Evolutionary conservation across 2,888 invertebrate genomes (phyloP), one percentile per base, ranked within the genome.

Genomic region (Eledone cirrhosa): DNA sequence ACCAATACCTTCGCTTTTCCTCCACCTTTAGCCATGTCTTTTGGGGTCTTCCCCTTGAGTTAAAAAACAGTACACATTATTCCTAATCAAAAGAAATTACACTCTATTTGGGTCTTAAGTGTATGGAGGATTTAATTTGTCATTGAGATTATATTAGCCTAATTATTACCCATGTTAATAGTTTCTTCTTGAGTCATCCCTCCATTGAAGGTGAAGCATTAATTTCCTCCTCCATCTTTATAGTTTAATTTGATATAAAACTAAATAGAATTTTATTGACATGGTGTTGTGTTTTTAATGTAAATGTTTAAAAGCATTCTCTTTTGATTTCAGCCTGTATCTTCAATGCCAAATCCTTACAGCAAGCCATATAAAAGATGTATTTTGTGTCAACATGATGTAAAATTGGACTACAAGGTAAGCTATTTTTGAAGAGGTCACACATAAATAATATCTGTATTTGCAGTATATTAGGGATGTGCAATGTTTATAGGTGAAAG

Each of bases 321-420:
- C 27, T 19, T 67, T 7, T 67, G 29, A 8, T 24, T 85, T 41
- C 82, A 86, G 88, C 89, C 88, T 77, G 79, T 85, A 29, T 72
- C 82, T 48, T 80, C 79, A 48, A 86, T 89, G 83, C 80, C 83
- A 14, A 88, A 97, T 92, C 98, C 98, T 0, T 98, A 93, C 88
- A 92, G 94, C 88, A 94, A 94, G 86, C 94, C 95, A 81, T 93
- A 92, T 80, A 92, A 91, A 31, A 90, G 93, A 83, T 98, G 98
- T 88, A 93, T 98, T 84, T 91, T 98, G 16, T 98, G 98, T 90
- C 94, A 94, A 91, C 90, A 95, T 81, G 93, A 95, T 48, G 94
- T 98, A n/a, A 92, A 92, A 0, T 94, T 96, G 0, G 93, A 96
- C 90, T 98, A 96, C 88, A 98, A 98, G 88, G 90, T 90, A 85